phyloP scores from a whole-genome alignment of 2,888 invertebrate species.

The Hartigia nigra region DNA sequence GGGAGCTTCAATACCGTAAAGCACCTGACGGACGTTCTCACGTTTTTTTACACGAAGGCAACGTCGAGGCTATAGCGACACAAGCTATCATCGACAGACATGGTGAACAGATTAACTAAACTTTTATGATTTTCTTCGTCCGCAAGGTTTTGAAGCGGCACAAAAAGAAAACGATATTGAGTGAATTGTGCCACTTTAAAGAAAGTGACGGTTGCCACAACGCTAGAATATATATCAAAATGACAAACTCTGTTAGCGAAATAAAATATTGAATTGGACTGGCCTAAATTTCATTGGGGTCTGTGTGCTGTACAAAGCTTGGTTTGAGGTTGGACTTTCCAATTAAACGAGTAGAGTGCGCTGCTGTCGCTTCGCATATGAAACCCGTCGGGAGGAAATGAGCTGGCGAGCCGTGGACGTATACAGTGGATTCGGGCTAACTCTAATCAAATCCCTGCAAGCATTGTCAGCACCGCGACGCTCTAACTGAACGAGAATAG shows the following conservation, averaged over 20 bases:
- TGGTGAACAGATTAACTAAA: not conserved
- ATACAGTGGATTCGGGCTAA: not conserved
- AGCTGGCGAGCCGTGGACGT: constrained; percentile 15
- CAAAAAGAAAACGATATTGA: not conserved
- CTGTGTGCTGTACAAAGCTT: constrained; percentile 23
- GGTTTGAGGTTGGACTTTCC: constrained; percentile 29
- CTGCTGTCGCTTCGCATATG: constrained; percentile 15
- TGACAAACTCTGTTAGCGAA: not conserved
- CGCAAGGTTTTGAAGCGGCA: not conserved
- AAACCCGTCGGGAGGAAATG: constrained; percentile 23
- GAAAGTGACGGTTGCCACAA: not conserved
- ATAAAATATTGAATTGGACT: constrained; percentile 7
- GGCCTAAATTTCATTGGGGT: constrained; percentile 31
- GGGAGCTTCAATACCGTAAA: not conserved
- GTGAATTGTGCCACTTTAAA: not conserved
- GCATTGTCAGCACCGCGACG: not conserved
- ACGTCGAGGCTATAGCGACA: not conserved
- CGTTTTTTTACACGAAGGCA: not conserved
- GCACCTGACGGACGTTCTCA: not conserved
- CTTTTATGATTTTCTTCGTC: not conserved
- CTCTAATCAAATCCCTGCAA: constrained; percentile 36
- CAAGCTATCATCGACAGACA: not conserved
- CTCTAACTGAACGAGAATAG: not conserved
- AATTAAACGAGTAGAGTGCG: constrained; percentile 31
- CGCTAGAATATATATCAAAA: not conserved